Conservation (phyloP, 2,113 vertebrate genomes). For the Rhineura floridana region DNA sequence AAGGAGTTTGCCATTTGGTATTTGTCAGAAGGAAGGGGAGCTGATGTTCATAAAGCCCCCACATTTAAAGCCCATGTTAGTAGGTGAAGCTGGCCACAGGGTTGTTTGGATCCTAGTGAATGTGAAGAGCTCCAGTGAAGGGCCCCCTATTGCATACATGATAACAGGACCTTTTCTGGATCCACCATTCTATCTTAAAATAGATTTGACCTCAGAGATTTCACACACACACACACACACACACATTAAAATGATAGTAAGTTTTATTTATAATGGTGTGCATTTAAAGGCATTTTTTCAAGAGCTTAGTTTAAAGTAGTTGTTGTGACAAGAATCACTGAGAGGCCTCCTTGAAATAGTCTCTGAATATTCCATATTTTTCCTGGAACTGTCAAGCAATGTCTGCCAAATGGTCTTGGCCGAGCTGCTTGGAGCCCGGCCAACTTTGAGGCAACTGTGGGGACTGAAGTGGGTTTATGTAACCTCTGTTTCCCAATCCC, state of each 20-base stretch:
- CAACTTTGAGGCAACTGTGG: constrained; percentile 63
- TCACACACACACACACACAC: neutral
- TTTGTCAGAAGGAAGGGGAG: neutral
- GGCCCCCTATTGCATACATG: neutral
- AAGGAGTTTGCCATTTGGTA: neutral
- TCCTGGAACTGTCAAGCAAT: constrained; percentile 63
- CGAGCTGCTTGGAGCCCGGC: constrained; percentile 62
- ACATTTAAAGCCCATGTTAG: neutral
- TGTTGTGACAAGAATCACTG: constrained; percentile 50
- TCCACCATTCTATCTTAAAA: neutral
- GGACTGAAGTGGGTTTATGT: constrained; percentile 44
- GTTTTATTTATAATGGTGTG: constrained; percentile 41
- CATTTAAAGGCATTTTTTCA: constrained; percentile 61
- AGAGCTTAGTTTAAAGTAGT: constrained; percentile 62
- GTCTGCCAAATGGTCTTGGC: constrained; percentile 65
- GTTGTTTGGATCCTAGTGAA: neutral
- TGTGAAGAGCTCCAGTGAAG: neutral
- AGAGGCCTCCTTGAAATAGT: constrained; percentile 55
- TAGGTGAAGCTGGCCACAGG: no score
- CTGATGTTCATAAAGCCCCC: neutral
- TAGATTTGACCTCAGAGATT: constrained; percentile 49
- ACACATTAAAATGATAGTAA: constrained; percentile 35
- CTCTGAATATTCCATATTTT: constrained; percentile 63
- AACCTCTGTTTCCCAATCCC: constrained; percentile 36
- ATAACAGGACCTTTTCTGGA: neutral